Conservation (phyloP, 2,113 vertebrate species). For the Dolichotis patagonum region DNA sequence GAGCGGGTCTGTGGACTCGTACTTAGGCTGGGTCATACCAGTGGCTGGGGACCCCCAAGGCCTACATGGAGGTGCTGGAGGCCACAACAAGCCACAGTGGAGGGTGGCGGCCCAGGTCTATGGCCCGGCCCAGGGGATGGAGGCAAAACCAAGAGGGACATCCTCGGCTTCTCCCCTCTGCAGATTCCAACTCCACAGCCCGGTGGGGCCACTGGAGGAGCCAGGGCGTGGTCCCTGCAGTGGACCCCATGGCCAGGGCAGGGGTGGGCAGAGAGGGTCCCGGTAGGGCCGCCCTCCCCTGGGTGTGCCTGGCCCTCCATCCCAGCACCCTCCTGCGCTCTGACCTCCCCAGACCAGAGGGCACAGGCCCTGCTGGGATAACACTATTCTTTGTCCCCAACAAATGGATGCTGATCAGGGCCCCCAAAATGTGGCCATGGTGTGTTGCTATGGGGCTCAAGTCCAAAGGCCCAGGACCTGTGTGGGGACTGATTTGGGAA, state of each 20-base stretch:
- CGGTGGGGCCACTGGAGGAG: no score
- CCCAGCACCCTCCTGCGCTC: background rate
- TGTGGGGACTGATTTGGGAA: background rate
- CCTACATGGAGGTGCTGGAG: background rate
- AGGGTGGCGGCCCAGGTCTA: no score
- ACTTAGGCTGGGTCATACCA: background rate
- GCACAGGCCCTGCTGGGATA: background rate
- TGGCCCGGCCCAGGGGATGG: no score
- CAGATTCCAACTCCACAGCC: rapidly evolving
- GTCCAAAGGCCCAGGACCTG: background rate
- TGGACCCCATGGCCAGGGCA: background rate
- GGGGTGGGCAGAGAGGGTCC: background rate
- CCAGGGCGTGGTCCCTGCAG: background rate
- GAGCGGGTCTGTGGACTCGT: background rate
- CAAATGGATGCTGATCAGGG: rapidly evolving
- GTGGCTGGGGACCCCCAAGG: background rate
- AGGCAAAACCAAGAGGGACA: background rate
- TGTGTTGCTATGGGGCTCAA: no score
- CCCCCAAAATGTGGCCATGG: background rate
- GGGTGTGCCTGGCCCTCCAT: background rate
- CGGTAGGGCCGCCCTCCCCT: background rate
- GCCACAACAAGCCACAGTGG: rapidly evolving
- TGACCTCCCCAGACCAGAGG: background rate
- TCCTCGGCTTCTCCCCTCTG: background rate
- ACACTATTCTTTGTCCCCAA: background rate